These are phyloP conservation scores for Bombus vancouverensis DNA, from an alignment of 1,140 invertebrate genomes.

Conservation along the genomic window DNA sequence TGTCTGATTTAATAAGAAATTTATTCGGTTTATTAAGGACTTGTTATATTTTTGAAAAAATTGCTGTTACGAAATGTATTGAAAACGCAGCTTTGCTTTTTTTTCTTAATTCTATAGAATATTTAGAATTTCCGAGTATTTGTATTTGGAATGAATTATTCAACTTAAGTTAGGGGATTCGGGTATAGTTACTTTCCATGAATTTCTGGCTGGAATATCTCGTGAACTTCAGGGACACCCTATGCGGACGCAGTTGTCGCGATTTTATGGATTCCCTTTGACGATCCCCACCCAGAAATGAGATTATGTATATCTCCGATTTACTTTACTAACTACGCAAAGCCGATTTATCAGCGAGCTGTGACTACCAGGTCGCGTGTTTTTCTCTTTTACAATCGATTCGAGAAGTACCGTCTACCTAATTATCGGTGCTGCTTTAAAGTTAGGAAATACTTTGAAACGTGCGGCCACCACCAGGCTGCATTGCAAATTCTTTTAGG, in stretches of 20 bases:
- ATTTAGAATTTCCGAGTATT: too few species aligned
- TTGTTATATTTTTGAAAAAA: too few species aligned
- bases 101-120: too few species aligned
- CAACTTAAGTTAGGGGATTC: neutral
- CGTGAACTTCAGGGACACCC: constrained; percentile 1
- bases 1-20: too few species aligned
- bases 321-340: constrained; percentile 49
- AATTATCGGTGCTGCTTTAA: constrained; percentile 22
- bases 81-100: too few species aligned
- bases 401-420: constrained; percentile 7
- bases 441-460: constrained; percentile 12
- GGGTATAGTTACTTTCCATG: neutral
- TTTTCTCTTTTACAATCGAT: constrained; percentile 27
- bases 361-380: constrained; percentile 24
- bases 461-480: neutral
- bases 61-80: too few species aligned
- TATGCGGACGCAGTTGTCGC: constrained; percentile 23
- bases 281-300: constrained; percentile 31
- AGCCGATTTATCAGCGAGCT: constrained; percentile 50
- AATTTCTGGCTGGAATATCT: neutral
- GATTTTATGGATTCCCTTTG: constrained; percentile 58
- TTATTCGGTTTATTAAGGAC: too few species aligned
- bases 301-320: constrained; percentile 60
- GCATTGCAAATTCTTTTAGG: constrained; percentile 27
- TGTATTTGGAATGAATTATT: neutral